Evolutionary conservation across 2,113 vertebrate species (phyloP).

Genomic region (Mystacornis crossleyi): DNA sequence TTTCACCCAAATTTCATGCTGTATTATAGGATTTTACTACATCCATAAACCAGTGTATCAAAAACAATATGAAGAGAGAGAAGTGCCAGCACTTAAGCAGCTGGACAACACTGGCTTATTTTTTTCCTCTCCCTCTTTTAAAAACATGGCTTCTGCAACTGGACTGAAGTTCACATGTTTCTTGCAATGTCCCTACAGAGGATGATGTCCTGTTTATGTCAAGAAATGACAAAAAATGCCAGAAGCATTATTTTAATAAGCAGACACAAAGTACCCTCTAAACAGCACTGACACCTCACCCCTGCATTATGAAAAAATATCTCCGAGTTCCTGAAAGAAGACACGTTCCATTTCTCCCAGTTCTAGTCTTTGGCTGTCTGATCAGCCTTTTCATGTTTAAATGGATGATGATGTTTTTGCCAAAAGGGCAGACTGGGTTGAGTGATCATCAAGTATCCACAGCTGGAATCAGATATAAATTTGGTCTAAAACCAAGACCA

Average conservation of each 20-base stretch:
- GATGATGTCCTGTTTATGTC: background rate
- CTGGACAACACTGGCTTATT: background rate
- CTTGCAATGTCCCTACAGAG: background rate
- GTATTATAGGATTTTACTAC: background rate
- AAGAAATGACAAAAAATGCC: background rate
- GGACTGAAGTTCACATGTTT: background rate
- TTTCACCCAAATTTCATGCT: background rate
- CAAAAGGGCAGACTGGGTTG: background rate
- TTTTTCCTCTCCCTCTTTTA: too few relatives aligned
- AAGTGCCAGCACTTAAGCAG: background rate
- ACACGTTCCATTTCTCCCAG: background rate
- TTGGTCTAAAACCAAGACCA: background rate
- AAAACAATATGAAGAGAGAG: background rate
- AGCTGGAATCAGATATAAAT: background rate
- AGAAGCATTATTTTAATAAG: background rate
- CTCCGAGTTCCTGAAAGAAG: background rate
- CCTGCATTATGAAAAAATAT: background rate
- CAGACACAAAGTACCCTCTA: background rate
- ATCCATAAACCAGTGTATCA: background rate
- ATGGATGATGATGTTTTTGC: background rate
- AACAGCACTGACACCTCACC: background rate
- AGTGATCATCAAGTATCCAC: background rate
- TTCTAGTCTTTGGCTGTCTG: background rate
- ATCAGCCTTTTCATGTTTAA: background rate
- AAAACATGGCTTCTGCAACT: background rate